Percentiles rank a stretch among this genome's conserved stretches.
Conservation (phyloP, 37 sponge, comb jelly and placozoan genomes). For the Aplysina aerophoba region DNA sequence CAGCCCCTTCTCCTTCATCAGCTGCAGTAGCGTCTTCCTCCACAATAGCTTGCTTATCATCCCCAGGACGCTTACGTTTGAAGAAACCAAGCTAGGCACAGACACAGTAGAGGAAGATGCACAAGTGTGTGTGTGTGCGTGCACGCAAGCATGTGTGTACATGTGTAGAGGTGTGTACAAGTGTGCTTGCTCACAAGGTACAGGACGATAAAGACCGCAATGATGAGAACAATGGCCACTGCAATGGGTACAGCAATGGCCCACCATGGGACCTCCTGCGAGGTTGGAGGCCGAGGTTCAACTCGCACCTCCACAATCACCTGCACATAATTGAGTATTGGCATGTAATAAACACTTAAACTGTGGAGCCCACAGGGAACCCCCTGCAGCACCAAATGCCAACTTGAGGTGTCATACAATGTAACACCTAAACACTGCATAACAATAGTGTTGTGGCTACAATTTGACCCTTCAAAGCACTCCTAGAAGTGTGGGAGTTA, state of each 20-base stretch:
- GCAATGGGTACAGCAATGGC: conserved; percentile 29
- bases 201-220: neutral
- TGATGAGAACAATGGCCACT: neutral
- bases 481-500: no score
- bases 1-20: neutral
- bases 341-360: no score
- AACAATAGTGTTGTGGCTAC: no score
- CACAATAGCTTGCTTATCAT: neutral
- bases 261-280: neutral
- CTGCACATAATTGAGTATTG: neutral
- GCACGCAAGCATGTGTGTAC: no score
- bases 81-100: neutral
- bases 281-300: neutral
- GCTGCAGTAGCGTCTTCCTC: neutral
- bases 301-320: neutral
- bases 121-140: neutral
- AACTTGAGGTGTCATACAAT: no score
- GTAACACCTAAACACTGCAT: no score
- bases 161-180: neutral
- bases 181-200: conserved; percentile 1
- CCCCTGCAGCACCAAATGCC: neutral
- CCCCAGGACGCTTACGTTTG: conserved; percentile 14
- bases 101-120: neutral
- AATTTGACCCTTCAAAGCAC: no score
- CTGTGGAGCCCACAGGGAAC: neutral